Conservation (phyloP, 2,113 vertebrate species). For the Lontra canadensis region DNA sequence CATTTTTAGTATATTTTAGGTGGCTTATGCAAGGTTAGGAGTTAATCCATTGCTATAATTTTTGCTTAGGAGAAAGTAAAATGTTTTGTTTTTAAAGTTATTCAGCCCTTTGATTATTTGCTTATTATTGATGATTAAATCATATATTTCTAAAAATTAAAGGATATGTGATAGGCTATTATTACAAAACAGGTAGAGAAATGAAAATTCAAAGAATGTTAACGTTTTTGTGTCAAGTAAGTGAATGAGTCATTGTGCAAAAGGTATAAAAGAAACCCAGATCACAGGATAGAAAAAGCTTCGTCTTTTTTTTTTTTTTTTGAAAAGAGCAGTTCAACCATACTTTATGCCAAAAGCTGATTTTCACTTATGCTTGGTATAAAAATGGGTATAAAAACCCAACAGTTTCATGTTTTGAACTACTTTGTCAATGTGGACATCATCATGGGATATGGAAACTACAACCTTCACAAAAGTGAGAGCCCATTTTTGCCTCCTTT, state of each 20-base stretch:
- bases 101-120: conserved; percentile 26
- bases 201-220: conserved; percentile 43
- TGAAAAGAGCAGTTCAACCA: neutral
- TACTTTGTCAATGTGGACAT: neutral
- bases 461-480: neutral
- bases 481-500: neutral
- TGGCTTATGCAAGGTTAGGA: neutral
- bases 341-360: neutral
- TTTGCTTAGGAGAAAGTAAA: conserved; percentile 13
- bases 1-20: neutral
- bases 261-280: neutral
- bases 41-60: neutral
- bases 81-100: conserved; percentile 44
- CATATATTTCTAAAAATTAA: neutral
- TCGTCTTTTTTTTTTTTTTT: neutral
- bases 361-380: neutral
- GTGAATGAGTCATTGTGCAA: neutral
- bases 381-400: neutral
- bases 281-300: neutral
- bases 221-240: neutral
- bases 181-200: conserved; percentile 26
- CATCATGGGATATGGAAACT: neutral
- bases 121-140: neutral
- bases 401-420: neutral
- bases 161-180: neutral